Evolutionary conservation across 2,113 vertebrate species (phyloP).

Genomic region (Chaetorhynchus papuensis): DNA sequence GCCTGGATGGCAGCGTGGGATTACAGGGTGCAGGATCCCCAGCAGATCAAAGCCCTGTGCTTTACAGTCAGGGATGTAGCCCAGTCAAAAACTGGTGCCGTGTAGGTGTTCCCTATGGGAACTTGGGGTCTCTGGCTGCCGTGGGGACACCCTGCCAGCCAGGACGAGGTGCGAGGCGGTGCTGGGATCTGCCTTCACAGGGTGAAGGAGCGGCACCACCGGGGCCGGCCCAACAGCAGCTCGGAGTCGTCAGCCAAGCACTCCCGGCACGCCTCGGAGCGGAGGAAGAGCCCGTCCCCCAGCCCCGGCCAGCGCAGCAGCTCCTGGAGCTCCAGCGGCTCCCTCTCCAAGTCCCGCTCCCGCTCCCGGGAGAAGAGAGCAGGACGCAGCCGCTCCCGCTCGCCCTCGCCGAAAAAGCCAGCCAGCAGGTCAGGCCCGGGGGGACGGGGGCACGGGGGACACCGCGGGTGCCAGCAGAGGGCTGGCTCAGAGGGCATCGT

Average conservation of each 20-base stretch:
- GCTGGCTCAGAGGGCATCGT: not conserved
- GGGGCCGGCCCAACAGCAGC: conserved; percentile 74
- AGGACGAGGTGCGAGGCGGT: not conserved
- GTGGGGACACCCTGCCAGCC: not conserved
- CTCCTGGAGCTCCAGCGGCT: conserved; percentile 88
- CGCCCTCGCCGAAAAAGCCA: conserved; percentile 72
- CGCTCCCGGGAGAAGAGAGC: conserved; percentile 74
- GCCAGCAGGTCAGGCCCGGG: conserved; percentile 66
- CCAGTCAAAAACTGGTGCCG: not conserved
- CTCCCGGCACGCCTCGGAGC: conserved; percentile 74
- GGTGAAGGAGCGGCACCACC: conserved; percentile 76
- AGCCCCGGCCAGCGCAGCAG: conserved; percentile 81
- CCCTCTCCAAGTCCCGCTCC: conserved; percentile 84
- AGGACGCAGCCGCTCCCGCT: conserved; percentile 66
- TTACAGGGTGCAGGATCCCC: not conserved
- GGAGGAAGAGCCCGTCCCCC: conserved; percentile 81
- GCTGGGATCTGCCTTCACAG: conserved; percentile 24
- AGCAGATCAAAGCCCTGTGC: accelerated
- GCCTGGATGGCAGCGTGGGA: not conserved
- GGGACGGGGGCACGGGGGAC: not conserved
- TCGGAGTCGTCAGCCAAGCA: conserved; percentile 79
- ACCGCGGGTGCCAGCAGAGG: accelerated
- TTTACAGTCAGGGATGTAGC: not conserved
- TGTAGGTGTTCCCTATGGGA: not conserved
- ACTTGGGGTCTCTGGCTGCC: not conserved